Conservation (phyloP, 2,888 invertebrate genomes). For the Prostheceraeus crozeri region DNA sequence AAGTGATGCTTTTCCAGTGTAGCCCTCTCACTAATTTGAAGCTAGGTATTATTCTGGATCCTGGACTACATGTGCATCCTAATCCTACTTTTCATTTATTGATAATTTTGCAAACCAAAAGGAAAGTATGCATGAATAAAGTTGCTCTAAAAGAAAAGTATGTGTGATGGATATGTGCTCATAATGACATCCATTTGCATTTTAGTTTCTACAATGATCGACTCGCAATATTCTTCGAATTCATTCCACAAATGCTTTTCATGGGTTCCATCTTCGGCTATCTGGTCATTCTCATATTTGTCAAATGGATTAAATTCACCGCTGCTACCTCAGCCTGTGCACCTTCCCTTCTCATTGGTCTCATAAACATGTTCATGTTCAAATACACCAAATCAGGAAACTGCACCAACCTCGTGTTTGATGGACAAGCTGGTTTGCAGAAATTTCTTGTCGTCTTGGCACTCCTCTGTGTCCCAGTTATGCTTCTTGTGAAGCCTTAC, state of each 20-base stretch:
- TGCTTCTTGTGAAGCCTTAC: conserved; percentile 86
- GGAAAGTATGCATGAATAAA: too few species aligned
- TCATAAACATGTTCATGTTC: conserved; percentile 34
- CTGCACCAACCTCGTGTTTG: background rate
- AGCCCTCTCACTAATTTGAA: too few species aligned
- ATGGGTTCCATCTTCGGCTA: conserved; percentile 84
- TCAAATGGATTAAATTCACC: conserved; percentile 77
- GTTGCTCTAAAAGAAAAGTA: too few species aligned
- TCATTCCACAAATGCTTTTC: conserved; percentile 90
- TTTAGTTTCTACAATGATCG: conserved; percentile 51
- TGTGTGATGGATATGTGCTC: too few species aligned
- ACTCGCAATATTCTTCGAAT: conserved; percentile 78
- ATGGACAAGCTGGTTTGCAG: conserved; percentile 21
- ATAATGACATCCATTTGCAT: too few species aligned
- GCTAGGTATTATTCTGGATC: too few species aligned
- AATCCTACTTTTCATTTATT: too few species aligned
- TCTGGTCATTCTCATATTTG: conserved; percentile 86
- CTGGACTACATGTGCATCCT: too few species aligned
- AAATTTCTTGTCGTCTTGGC: conserved; percentile 66
- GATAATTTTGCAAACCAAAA: too few species aligned
- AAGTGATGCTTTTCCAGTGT: too few species aligned
- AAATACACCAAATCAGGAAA: background rate
- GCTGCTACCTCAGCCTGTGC: conserved; percentile 65
- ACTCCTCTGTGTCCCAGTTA: conserved; percentile 80
- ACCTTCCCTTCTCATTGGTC: conserved; percentile 82